These are phyloP conservation scores for Odontocolon sp. DNA, from an alignment of 2,888 invertebrate species.

Conservation along the genomic window DNA sequence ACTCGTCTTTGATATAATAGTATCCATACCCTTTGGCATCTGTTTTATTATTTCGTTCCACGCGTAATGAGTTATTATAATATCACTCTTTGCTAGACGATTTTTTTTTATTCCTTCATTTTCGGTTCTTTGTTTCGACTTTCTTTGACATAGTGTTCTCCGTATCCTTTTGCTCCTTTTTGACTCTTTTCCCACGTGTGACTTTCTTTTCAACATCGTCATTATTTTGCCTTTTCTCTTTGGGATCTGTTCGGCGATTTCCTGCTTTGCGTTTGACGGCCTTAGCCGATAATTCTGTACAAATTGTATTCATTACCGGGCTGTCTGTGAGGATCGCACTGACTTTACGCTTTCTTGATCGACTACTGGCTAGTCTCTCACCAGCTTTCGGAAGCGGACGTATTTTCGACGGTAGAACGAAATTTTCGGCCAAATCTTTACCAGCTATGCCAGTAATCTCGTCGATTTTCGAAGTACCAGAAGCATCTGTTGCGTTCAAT, in stretches of 20 bases:
- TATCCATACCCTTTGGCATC: too few relatives aligned
- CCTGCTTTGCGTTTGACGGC: neutral
- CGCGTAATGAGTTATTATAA: too few relatives aligned
- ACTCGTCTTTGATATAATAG: too few relatives aligned
- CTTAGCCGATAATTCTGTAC: neutral
- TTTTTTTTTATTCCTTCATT: neutral
- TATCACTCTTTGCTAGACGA: neutral
- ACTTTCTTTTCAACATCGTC: neutral
- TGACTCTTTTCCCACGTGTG: neutral
- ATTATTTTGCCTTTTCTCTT: neutral
- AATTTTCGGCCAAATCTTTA: neutral
- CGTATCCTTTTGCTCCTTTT: neutral
- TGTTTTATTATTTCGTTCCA: too few relatives aligned
- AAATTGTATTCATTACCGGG: conserved; percentile 3
- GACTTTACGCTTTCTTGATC: conserved; percentile 25
- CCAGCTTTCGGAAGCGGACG: conserved; percentile 16
- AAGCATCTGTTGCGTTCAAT: neutral
- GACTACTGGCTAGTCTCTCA: conserved; percentile 22
- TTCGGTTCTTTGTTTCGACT: neutral
- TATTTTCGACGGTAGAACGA: conserved; percentile 1
- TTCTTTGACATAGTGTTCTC: neutral
- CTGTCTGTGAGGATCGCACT: conserved; percentile 44
- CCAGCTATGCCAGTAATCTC: neutral
- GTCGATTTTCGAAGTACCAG: neutral
- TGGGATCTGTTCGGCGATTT: too few relatives aligned